A percentile compares a stretch with the other conserved stretches of the same genome.
Evolutionary conservation across 2,797 vertebrate species (phyloP).

Genomic region (Furcifer pardalis): DNA sequence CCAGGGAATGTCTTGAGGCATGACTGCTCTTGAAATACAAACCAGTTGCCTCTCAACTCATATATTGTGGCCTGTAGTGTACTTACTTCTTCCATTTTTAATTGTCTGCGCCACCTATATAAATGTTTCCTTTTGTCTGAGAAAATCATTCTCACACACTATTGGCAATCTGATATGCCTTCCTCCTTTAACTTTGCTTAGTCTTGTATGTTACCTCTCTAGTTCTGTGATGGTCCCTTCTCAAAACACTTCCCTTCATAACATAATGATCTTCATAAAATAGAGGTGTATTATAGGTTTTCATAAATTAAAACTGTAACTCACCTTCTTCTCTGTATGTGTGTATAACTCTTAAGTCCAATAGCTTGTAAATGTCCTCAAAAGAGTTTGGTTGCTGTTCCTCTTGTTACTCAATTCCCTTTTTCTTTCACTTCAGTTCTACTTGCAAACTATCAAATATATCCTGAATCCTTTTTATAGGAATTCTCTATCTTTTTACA

Average conservation of each 20-base stretch:
- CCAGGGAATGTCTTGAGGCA: background rate
- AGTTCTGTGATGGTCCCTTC: slow-evolving; percentile 83
- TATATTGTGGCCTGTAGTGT: background rate
- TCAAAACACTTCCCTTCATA: slow-evolving; percentile 51
- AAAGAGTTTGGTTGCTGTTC: slow-evolving; percentile 36
- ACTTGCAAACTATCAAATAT: slow-evolving; percentile 13
- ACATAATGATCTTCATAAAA: slow-evolving; percentile 30
- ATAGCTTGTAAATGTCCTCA: background rate
- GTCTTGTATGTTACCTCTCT: slow-evolving; percentile 68
- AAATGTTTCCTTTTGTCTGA: slow-evolving; percentile 55
- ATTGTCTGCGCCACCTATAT: slow-evolving; percentile 29
- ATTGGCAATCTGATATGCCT: slow-evolving; percentile 38
- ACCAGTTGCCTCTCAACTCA: background rate
- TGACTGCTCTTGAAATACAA: background rate
- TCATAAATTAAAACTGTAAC: slow-evolving; percentile 32
- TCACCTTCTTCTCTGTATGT: slow-evolving; percentile 28
- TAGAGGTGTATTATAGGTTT: slow-evolving; percentile 38
- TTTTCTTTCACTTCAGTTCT: slow-evolving; percentile 20
- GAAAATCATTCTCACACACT: accelerated
- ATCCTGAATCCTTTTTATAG: slow-evolving; percentile 2
- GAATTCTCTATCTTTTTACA: slow-evolving; percentile 7
- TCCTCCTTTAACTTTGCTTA: slow-evolving; percentile 47
- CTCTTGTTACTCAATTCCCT: slow-evolving; percentile 46
- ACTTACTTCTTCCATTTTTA: slow-evolving; percentile 8
- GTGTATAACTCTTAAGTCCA: slow-evolving; percentile 22